Conservation (phyloP, 1,140 invertebrate species). For the Cherax quadricarinatus region DNA sequence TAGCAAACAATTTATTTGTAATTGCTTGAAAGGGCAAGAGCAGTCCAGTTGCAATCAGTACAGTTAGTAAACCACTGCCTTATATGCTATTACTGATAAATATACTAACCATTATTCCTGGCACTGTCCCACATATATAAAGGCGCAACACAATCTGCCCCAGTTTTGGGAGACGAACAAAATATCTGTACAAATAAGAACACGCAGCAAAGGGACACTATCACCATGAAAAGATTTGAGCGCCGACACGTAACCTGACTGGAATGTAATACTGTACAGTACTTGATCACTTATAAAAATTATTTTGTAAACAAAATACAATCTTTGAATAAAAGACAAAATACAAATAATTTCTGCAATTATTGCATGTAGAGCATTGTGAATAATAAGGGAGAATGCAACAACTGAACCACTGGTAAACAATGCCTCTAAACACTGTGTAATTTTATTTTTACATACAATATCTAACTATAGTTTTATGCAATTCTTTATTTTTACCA, state of each 20-base stretch:
- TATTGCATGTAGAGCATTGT: too few species aligned
- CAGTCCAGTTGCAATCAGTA: not conserved
- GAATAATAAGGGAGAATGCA: too few species aligned
- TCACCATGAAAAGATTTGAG: slow-evolving; percentile 13
- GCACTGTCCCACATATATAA: not conserved
- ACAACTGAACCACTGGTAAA: not conserved
- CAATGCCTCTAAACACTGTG: not conserved
- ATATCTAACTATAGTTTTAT: too few species aligned
- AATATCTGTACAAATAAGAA: not conserved
- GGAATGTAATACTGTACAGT: slow-evolving; percentile 17
- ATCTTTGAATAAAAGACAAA: too few species aligned
- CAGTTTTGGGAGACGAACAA: not conserved
- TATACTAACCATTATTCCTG: not conserved
- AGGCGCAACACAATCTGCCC: not conserved
- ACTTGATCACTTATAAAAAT: not conserved
- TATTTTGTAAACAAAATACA: too few species aligned
- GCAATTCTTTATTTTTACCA: too few species aligned
- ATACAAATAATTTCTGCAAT: too few species aligned
- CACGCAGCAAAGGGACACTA: not conserved
- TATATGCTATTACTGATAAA: not conserved
- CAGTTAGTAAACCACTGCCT: not conserved
- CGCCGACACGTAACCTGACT: slow-evolving; percentile 5
- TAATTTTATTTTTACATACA: not conserved
- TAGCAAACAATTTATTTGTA: slow-evolving; percentile 4
- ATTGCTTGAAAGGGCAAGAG: slow-evolving; percentile 1